Percentiles rank a stretch among this genome's conserved stretches.
phyloP scores from a whole-genome alignment of 2,797 vertebrate species.

The Miichthys miiuy region DNA sequence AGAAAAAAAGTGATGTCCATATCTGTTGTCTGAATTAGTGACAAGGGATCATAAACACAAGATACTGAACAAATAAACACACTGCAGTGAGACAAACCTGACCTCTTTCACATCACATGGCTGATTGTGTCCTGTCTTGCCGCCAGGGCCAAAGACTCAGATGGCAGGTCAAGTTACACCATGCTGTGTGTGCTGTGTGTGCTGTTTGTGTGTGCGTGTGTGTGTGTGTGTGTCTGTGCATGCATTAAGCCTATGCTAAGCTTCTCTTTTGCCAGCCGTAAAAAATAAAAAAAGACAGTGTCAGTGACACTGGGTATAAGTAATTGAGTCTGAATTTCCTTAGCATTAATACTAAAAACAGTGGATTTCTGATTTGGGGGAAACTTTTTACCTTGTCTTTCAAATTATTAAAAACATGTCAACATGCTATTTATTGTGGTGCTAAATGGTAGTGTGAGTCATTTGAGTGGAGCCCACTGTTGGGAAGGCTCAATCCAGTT shows the following conservation, averaged over 20 bases:
- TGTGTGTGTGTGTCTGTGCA: conserved; percentile 19
- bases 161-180: conserved; percentile 75
- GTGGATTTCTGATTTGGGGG: neutral
- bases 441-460: neutral
- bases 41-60: conserved; percentile 29
- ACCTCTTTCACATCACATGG: conserved; percentile 63
- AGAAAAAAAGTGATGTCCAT: conserved; percentile 5
- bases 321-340: neutral
- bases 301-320: neutral
- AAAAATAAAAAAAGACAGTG: neutral
- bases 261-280: conserved; percentile 39
- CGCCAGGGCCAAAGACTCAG: conserved; percentile 47
- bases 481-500: no score
- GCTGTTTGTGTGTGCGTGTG: conserved; percentile 10
- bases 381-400: neutral
- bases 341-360: neutral
- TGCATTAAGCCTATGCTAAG: conserved; percentile 56
- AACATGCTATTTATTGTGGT: neutral
- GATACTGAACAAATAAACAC: conserved; percentile 52
- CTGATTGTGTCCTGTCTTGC: conserved; percentile 66
- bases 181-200: conserved; percentile 4
- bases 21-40: conserved; percentile 41
- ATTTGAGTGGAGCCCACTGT: neutral
- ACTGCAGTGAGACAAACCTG: conserved; percentile 46
- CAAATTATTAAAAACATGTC: neutral